A percentile compares a stretch with the other conserved stretches of the same genome.
Conservation (phyloP, 2,113 vertebrate genomes). For the Nothobranchius furzeri region DNA sequence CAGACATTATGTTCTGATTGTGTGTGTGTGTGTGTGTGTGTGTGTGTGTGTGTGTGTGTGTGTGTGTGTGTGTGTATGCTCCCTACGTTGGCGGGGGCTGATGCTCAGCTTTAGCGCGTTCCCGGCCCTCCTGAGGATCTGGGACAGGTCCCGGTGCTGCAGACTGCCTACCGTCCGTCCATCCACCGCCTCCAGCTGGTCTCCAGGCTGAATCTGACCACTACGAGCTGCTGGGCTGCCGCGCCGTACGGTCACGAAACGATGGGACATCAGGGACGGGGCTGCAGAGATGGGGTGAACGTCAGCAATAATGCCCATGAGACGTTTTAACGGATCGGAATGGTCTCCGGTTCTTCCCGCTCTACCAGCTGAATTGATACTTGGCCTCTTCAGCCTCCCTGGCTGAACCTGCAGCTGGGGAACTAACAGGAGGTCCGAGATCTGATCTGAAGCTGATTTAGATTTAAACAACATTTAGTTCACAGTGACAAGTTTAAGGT, state of each 20-base stretch:
- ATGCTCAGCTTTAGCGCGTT: constrained; percentile 79
- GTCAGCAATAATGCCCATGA: not conserved
- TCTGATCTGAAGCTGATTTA: no score
- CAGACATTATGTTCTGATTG: not conserved
- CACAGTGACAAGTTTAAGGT: no score
- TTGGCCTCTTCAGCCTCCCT: constrained; percentile 4
- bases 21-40: constrained; percentile 7
- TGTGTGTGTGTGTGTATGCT: not conserved
- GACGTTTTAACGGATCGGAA: not conserved
- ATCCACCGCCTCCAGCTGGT: constrained; percentile 78
- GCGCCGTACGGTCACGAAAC: constrained; percentile 76
- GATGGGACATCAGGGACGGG: constrained; percentile 73
- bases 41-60: not conserved
- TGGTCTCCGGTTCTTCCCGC: no score
- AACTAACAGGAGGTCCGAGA: no score
- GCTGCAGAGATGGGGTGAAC: constrained; percentile 27
- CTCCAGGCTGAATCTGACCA: constrained; percentile 76
- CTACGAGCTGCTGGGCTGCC: constrained; percentile 80
- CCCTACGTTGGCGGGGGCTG: constrained; percentile 59
- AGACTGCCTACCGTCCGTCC: constrained; percentile 64
- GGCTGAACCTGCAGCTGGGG: not conserved
- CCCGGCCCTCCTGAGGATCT: constrained; percentile 79
- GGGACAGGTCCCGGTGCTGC: constrained; percentile 78
- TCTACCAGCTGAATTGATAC: no score
- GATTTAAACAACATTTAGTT: no score